Percentiles rank a stretch among this genome's conserved stretches.
phyloP scores from a whole-genome alignment of 2,113 vertebrate species.

The Epinephelus cyanopodus region DNA sequence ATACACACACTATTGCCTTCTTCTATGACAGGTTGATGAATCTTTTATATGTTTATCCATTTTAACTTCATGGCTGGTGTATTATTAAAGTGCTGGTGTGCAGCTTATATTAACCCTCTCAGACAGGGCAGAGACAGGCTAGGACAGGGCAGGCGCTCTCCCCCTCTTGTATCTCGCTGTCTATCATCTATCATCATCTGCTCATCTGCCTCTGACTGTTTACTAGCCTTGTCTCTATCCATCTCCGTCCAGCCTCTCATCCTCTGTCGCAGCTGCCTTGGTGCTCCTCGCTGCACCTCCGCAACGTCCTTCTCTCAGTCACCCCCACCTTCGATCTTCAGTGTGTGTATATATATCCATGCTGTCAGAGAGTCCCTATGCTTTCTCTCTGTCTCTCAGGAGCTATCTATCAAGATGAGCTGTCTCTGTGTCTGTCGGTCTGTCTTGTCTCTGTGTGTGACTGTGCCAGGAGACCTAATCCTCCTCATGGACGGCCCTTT shows the following conservation, averaged over 20 bases:
- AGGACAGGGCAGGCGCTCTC: conserved; percentile 48
- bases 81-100: conserved; percentile 79
- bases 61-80: conserved; percentile 79
- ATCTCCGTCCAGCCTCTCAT: conserved; percentile 55
- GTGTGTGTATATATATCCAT: conserved; percentile 34
- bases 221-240: conserved; percentile 65
- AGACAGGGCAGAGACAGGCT: conserved; percentile 66
- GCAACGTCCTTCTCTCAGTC: conserved; percentile 32
- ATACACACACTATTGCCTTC: conserved; percentile 37
- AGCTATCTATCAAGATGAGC: conserved; percentile 60
- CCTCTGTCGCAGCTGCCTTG: conserved; percentile 6
- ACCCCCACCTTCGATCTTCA: conserved; percentile 54
- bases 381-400: conserved; percentile 56
- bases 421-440: conserved; percentile 41
- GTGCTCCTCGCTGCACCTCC: conserved; percentile 38
- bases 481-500: conserved; percentile 38
- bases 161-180: conserved; percentile 39
- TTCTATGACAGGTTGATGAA: conserved; percentile 77
- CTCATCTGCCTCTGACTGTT: conserved; percentile 67
- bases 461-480: conserved; percentile 46
- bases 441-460: conserved; percentile 27
- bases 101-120: conserved; percentile 79
- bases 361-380: conserved; percentile 57
- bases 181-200: conserved; percentile 71
- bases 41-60: conserved; percentile 85